phyloP scores from a whole-genome alignment of 2,888 invertebrate genomes.

The Acanthoscelides obtectus region DNA sequence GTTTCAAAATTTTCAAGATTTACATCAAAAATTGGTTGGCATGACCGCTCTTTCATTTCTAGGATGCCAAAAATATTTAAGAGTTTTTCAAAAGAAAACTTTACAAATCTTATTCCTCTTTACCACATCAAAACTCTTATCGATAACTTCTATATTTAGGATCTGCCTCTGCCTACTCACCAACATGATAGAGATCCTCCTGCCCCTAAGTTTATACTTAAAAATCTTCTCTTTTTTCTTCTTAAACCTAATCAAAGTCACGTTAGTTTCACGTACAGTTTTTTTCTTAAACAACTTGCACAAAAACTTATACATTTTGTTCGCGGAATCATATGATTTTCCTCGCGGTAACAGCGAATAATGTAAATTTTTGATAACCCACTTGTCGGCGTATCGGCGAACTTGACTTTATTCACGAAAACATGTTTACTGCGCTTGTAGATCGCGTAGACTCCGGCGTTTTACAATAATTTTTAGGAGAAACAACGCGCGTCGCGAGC shows the following conservation, averaged over 20 bases:
- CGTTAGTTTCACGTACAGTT: slow-evolving; percentile 3
- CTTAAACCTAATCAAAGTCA: slow-evolving; percentile 8
- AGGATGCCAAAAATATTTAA: too few relatives aligned
- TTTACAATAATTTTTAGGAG: not conserved
- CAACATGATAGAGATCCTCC: slow-evolving; percentile 18
- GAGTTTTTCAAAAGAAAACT: too few relatives aligned
- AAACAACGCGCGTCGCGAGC: too few relatives aligned
- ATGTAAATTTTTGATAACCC: not conserved
- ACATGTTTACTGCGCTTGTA: not conserved
- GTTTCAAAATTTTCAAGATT: too few relatives aligned
- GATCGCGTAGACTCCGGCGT: not conserved
- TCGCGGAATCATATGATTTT: not conserved
- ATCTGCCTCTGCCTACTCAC: too few relatives aligned
- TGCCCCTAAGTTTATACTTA: slow-evolving; percentile 10
- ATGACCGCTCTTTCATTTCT: too few relatives aligned
- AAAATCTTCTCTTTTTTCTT: slow-evolving; percentile 11
- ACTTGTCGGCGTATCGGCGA: not conserved
- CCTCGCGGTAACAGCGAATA: not conserved
- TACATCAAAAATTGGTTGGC: too few relatives aligned
- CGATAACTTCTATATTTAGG: too few relatives aligned
- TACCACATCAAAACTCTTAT: too few relatives aligned
- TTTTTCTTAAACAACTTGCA: not conserved
- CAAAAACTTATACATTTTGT: not conserved
- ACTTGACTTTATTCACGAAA: not conserved
- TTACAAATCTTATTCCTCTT: too few relatives aligned